Evolutionary conservation across 2,113 vertebrate genomes (phyloP), one percentile per base, ranked within the genome.

Genomic region (Protomyctophum bolini): DNA sequence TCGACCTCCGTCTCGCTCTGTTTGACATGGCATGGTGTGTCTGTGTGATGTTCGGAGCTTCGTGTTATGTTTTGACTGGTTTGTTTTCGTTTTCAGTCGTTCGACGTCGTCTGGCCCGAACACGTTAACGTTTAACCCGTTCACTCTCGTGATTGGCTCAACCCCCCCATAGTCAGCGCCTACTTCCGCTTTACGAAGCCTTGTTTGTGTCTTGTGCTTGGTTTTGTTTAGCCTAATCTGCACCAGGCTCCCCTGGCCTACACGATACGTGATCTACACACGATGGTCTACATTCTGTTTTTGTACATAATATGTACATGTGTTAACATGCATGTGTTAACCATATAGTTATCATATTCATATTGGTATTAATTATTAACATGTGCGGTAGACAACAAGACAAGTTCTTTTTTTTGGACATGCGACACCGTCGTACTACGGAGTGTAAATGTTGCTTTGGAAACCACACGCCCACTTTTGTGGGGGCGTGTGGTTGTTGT

Each of bases 91-190:
- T 21, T 41, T 51, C 2, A 54, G 2, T 0, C n/a, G 12, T 73
- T 74, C 12, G 5, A 12, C 66, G 55, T 76, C 70, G 47, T 79
- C 68, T n/a, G 1, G 10, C 33, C 7, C 66, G 71, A 5, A 9
- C 28, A 11, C 11, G 21, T 9, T 64, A 14, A 21, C 60, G 6
- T 81, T 85, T 86, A 89, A 89, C 75, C 86, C 62, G 75, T 86
- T 84, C 15, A 50, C 70, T 69, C 28, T 71, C 73, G 55, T 88
- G 86, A 91, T 89, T 87, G 86, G 86, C 81, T 72, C 73, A 80
- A 70, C 59, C 41, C 33, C 33, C 33, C 3, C 33, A 41, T 6
- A 41, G 33, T 4, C 6, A 10, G 10, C 0, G 72, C 61, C 73
- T 6, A 87, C 87, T 90, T 90, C 89, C 87, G 86, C 82, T 64